These are phyloP conservation scores for Nesogale talazaci DNA, from an alignment of 2,113 vertebrate species.

Conservation along the genomic window DNA sequence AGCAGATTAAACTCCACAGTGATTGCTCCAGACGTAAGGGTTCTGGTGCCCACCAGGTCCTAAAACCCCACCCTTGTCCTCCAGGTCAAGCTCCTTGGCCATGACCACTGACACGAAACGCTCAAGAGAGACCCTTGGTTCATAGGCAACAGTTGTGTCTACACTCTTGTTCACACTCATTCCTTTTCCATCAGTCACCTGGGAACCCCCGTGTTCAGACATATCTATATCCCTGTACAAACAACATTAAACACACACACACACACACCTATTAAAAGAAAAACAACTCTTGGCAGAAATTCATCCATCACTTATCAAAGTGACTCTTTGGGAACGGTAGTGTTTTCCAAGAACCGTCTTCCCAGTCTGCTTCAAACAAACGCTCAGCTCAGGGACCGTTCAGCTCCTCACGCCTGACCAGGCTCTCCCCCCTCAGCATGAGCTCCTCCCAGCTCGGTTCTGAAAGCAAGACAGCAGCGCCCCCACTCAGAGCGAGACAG, in stretches of 20 bases:
- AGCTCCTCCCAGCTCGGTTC: not conserved
- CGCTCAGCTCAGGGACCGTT: too few species aligned
- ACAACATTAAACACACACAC: too few species aligned
- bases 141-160: not conserved
- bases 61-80: not conserved
- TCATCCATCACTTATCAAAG: not conserved
- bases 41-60: not conserved
- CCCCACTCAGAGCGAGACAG: not conserved
- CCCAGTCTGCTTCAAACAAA: not conserved
- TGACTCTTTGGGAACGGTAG: not conserved
- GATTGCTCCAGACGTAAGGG: not conserved
- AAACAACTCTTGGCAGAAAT: not conserved
- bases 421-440: not conserved
- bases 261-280: not conserved
- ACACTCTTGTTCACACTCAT: not conserved
- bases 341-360: not conserved
- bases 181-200: slow-evolving; percentile 8
- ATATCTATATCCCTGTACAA: not conserved
- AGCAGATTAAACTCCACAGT: not conserved
- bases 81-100: not conserved
- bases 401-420: not conserved
- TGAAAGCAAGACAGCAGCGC: too few species aligned
- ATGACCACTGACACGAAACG: not conserved
- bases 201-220: not conserved
- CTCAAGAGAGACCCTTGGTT: not conserved